Conservation (phyloP, 2,797 vertebrate species). For the Eospalax fontanierii region DNA sequence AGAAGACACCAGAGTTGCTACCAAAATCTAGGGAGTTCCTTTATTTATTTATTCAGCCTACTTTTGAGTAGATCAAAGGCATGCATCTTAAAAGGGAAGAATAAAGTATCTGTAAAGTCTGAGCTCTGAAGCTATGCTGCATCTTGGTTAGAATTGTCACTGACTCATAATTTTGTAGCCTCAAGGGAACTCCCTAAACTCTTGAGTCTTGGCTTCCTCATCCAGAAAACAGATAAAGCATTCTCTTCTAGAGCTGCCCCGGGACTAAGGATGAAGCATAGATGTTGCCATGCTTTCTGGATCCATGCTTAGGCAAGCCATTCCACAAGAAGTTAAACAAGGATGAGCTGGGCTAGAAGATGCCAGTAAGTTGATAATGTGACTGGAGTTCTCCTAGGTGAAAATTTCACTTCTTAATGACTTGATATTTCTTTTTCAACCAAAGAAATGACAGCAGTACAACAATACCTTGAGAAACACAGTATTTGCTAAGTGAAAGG, state of each 20-base stretch:
- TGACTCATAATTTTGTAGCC: not conserved
- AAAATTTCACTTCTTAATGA: conserved; percentile 17
- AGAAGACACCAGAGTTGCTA: not conserved
- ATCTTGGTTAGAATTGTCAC: not conserved
- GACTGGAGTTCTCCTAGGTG: not conserved
- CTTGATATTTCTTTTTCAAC: conserved; percentile 35
- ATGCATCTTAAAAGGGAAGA: not conserved
- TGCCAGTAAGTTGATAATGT: not conserved
- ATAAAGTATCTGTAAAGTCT: not conserved
- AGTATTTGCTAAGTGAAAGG: not conserved
- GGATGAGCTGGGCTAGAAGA: not conserved
- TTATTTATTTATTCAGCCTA: not conserved
- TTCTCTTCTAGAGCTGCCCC: not conserved
- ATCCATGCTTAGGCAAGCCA: not conserved
- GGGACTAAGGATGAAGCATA: not conserved
- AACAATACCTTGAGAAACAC: not conserved
- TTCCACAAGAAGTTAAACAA: conserved; percentile 32
- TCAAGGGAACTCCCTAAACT: not conserved
- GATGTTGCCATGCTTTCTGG: not conserved
- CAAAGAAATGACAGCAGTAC: not conserved
- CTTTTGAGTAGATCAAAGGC: conserved; percentile 22
- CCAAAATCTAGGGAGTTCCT: not conserved
- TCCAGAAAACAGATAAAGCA: not conserved
- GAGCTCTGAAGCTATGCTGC: not conserved
- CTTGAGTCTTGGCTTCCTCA: conserved; percentile 26